These are phyloP conservation scores for Nowickia ferox DNA, from an alignment of 2,888 invertebrate genomes.

Conservation along the genomic window DNA sequence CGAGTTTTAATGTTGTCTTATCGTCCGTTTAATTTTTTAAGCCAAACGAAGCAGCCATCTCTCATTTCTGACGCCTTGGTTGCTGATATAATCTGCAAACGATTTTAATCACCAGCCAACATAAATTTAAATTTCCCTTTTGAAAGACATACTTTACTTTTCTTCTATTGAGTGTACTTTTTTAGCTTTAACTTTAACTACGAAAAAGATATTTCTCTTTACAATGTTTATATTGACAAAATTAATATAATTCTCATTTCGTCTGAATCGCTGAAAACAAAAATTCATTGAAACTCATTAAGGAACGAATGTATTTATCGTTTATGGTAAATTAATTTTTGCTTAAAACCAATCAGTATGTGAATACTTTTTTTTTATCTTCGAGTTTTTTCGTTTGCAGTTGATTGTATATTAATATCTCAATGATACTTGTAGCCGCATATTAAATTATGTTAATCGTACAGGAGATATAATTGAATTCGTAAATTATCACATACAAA, in stretches of 20 bases:
- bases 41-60: too few species aligned
- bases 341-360: slow-evolving; percentile 5
- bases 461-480: slow-evolving; percentile 59
- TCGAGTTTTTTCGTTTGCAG: background rate
- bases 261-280: slow-evolving; percentile 4
- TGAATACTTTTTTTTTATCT: slow-evolving; percentile 4
- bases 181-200: background rate
- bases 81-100: too few species aligned
- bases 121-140: too few species aligned
- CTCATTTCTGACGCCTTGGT: too few species aligned
- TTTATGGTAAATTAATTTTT: slow-evolving; percentile 41
- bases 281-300: slow-evolving; percentile 1
- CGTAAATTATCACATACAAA: slow-evolving; percentile 52
- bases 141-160: background rate
- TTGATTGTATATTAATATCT: slow-evolving; percentile 1
- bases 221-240: background rate
- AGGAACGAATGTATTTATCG: background rate
- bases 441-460: slow-evolving; percentile 54
- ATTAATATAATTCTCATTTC: slow-evolving; percentile 6
- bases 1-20: too few species aligned
- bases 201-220: background rate
- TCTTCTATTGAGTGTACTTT: background rate
- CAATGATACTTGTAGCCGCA: slow-evolving; percentile 33
- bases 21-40: too few species aligned
- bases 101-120: too few species aligned